These are phyloP conservation scores for Drosophila lacicola DNA, from an alignment of 2,888 invertebrate genomes.

Conservation along the genomic window DNA sequence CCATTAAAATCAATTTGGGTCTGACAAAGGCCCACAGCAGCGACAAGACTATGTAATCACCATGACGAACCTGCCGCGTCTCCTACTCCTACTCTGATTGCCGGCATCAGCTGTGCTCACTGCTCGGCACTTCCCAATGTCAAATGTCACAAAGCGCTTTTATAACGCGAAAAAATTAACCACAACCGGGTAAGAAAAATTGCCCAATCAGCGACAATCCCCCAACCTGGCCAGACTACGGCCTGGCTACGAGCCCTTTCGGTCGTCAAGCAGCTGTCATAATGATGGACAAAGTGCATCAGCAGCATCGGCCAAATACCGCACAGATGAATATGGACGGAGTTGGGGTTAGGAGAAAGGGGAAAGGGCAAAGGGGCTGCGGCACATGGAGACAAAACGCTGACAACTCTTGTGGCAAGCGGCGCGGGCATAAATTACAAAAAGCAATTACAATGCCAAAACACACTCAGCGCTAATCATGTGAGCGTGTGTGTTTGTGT, in stretches of 20 bases:
- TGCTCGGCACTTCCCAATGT: conserved; percentile 51
- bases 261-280: conserved; percentile 79
- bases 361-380: not conserved
- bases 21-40: conserved; percentile 10
- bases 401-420: conserved; percentile 61
- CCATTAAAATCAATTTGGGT: conserved; percentile 60
- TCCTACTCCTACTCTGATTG: not conserved
- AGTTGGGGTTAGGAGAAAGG: not conserved
- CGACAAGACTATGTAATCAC: conserved; percentile 50
- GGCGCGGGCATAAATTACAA: conserved; percentile 73
- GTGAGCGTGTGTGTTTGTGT: conserved; percentile 21
- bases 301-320: conserved; percentile 39
- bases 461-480: conserved; percentile 71
- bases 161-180: conserved; percentile 68
- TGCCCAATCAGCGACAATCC: conserved; percentile 64
- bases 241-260: conserved; percentile 55
- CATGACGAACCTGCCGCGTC: conserved; percentile 57
- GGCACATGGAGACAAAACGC: conserved; percentile 69
- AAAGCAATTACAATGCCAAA: conserved; percentile 78
- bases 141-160: conserved; percentile 75
- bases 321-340: conserved; percentile 16
- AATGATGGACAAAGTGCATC: conserved; percentile 81
- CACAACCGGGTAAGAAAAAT: conserved; percentile 63
- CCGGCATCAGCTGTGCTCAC: conserved; percentile 58
- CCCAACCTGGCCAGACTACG: conserved; percentile 1